These are phyloP conservation scores for Pinna nobilis DNA, from an alignment of 1,140 invertebrate species.

Conservation along the genomic window DNA sequence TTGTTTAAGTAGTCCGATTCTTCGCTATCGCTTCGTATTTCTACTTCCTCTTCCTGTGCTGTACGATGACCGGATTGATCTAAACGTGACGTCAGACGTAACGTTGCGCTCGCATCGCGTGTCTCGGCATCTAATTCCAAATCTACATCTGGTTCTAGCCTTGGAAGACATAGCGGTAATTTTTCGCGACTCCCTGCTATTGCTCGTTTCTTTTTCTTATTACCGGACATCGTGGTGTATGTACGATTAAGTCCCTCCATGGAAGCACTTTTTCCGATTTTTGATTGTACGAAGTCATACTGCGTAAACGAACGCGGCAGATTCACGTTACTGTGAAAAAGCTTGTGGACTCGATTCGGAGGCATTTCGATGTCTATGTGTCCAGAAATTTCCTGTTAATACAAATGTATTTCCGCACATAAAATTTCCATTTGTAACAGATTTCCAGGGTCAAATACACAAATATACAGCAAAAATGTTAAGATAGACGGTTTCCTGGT, in stretches of 20 bases:
- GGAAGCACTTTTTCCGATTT: conserved; percentile 28
- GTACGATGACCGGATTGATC: background rate
- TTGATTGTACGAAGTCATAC: conserved; percentile 33
- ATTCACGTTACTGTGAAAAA: conserved; percentile 41
- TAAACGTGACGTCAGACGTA: background rate
- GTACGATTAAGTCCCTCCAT: conserved; percentile 30
- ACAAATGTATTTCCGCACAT: too few relatives aligned
- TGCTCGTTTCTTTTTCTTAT: conserved; percentile 3
- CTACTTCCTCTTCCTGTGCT: background rate
- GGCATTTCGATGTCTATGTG: too few relatives aligned
- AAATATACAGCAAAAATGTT: too few relatives aligned
- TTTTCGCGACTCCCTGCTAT: conserved; percentile 10
- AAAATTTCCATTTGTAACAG: too few relatives aligned
- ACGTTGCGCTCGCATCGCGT: conserved; percentile 33
- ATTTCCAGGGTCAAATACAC: too few relatives aligned
- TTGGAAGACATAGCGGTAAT: conserved; percentile 30
- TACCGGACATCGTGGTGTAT: conserved; percentile 5
- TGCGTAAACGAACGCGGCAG: conserved; percentile 35
- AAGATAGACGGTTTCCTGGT: too few relatives aligned
- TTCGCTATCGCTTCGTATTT: conserved; percentile 11
- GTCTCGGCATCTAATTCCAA: conserved; percentile 24
- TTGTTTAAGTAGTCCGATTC: conserved; percentile 31
- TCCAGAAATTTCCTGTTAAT: too few relatives aligned
- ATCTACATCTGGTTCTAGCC: conserved; percentile 37
- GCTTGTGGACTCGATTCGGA: too few relatives aligned